These are phyloP conservation scores for Paraplagusia blochii DNA, from an alignment of 2,113 vertebrate species.

Conservation along the genomic window DNA sequence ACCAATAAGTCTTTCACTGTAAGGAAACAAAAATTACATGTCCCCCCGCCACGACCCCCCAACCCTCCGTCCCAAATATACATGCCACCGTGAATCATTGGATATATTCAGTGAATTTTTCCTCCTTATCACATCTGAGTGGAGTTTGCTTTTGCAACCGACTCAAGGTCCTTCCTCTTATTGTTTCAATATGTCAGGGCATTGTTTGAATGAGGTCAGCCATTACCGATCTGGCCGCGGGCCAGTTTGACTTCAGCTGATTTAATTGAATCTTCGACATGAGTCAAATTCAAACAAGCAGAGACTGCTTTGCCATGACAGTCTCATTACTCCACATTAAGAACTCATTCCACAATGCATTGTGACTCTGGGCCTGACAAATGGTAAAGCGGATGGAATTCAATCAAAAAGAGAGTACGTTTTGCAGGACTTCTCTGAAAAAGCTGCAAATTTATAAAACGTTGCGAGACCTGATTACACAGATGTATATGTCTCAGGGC, in stretches of 20 bases:
- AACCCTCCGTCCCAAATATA: conserved; percentile 11
- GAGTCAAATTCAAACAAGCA: conserved; percentile 78
- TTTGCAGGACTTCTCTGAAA: conserved; percentile 49
- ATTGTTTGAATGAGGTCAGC: conserved; percentile 79
- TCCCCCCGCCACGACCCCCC: neutral
- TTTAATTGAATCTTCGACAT: conserved; percentile 77
- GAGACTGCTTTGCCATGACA: conserved; percentile 72
- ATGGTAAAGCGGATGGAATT: conserved; percentile 66
- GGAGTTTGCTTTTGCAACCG: conserved; percentile 70
- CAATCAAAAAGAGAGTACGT: conserved; percentile 67
- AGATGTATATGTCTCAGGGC: no score
- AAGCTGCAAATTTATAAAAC: neutral
- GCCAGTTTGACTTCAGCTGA: conserved; percentile 74
- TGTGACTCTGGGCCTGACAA: conserved; percentile 72
- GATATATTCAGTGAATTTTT: conserved; percentile 60
- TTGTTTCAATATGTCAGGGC: conserved; percentile 78
- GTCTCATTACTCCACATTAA: conserved; percentile 78
- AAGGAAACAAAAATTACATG: neutral
- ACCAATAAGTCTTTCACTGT: conserved; percentile 14
- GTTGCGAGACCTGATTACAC: no score
- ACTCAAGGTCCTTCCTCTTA: conserved; percentile 75
- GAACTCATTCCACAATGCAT: conserved; percentile 73
- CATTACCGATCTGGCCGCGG: conserved; percentile 72
- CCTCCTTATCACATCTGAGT: conserved; percentile 64
- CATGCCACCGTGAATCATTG: conserved; percentile 34